Conservation (phyloP, 2,113 vertebrate genomes). For the Melanerpes aurifrons region DNA sequence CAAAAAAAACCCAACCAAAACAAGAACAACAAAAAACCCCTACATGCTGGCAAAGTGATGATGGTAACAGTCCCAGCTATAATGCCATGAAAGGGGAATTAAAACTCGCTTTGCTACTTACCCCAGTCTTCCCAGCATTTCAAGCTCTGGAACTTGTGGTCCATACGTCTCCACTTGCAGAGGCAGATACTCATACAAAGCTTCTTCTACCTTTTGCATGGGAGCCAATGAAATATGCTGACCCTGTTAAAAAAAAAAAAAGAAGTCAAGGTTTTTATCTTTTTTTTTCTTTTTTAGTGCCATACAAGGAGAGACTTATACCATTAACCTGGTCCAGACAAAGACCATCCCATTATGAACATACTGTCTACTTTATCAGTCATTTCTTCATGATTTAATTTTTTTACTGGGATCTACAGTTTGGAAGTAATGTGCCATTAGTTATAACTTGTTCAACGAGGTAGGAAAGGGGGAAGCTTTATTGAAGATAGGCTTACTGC, state of each 20-base stretch:
- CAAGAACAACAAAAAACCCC: neutral
- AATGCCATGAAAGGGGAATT: conserved; percentile 25
- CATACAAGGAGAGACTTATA: neutral
- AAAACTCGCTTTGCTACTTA: conserved; percentile 71
- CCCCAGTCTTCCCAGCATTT: conserved; percentile 87
- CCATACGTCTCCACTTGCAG: conserved; percentile 86
- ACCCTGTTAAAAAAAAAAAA: conserved; percentile 71
- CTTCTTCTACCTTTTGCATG: conserved; percentile 84
- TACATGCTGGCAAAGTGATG: neutral
- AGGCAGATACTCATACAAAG: conserved; percentile 88
- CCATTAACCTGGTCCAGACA: neutral
- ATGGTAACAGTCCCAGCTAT: conserved; percentile 2
- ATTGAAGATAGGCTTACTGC: conserved; percentile 36
- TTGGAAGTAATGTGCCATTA: conserved; percentile 29
- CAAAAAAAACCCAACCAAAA: neutral
- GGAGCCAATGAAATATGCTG: conserved; percentile 90
- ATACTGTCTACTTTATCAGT: neutral
- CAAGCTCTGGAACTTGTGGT: conserved; percentile 87
- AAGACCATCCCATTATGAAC: neutral
- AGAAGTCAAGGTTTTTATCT: neutral
- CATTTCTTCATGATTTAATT: neutral
- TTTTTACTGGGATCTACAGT: neutral
- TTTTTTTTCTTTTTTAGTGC: neutral
- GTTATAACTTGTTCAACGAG: neutral
- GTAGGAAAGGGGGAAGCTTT: neutral